Evolutionary conservation across 2,113 vertebrate species (phyloP).

Genomic region (Tapirus terrestris): DNA sequence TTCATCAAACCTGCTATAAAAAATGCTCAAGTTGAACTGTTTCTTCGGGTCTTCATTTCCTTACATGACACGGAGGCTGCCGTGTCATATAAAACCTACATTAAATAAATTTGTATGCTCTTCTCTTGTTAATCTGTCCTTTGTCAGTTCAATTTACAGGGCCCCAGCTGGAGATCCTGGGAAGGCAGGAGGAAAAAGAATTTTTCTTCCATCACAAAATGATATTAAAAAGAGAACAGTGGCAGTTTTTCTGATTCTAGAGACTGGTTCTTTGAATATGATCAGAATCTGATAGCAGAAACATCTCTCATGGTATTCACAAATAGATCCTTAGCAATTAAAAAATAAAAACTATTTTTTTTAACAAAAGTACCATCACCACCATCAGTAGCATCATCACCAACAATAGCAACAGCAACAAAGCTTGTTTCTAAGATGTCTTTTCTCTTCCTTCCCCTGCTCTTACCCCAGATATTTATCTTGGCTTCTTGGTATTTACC

Average conservation of each 20-base stretch:
- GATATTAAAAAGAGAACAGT: background rate
- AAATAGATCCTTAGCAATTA: background rate
- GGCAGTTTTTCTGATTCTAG: background rate
- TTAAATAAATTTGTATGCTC: background rate
- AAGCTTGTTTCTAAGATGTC: background rate
- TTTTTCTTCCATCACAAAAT: background rate
- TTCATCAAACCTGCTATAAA: background rate
- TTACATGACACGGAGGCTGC: background rate
- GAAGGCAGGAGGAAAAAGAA: background rate
- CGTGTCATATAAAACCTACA: background rate
- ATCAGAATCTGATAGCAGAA: background rate
- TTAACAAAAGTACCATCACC: background rate
- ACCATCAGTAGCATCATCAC: background rate
- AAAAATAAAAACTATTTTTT: background rate
- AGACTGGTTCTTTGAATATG: background rate
- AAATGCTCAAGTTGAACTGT: background rate
- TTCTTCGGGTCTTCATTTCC: background rate
- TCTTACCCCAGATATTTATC: background rate
- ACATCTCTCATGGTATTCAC: background rate
- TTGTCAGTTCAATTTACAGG: background rate
- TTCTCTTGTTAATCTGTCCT: background rate
- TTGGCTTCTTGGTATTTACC: conserved; percentile 26
- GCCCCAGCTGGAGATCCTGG: background rate
- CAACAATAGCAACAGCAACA: background rate
- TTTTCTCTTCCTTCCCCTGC: background rate